Evolutionary conservation across 2,113 vertebrate genomes (phyloP), one percentile per base, ranked within the genome.

Genomic region (Tauraco erythrolophus): DNA sequence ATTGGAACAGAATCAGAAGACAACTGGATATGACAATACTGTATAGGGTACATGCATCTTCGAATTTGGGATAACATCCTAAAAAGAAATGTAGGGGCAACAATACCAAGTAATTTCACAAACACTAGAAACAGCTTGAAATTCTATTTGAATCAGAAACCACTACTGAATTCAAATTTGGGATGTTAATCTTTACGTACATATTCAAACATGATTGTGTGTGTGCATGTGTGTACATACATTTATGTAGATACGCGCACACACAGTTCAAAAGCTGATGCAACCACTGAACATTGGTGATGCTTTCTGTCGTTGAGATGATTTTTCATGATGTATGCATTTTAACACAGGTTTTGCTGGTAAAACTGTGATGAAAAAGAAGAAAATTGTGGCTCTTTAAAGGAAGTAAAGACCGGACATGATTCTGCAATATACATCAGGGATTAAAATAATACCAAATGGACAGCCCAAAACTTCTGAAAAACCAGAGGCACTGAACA

Each of bases 321-420:
- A 1, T 50, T 94, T 82, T 79, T 58, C 5, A 11, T 18, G 7
- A 53, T 0, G 0, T 41, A 21, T 27, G 21, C 13, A 21, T 66
- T 46, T 53, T 21, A 85, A 78, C 39, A 25, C 2, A n/a, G 6
- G 1, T 48, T 78, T 79, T 70, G 0, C 9, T 71, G 31, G 14
- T 14, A 68, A 91, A 72, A 37, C 9, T 39, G 7, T 57, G 57
- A 53, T 11, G 11, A 46, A 64, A 76, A 84, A 62, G 28, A 83
- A 61, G 53, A n/a, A 80, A 75, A 58, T 5, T 30, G 2, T 78
- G 3, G 2, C 4, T 25, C 41, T 77, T 45, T 50, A 46, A 79
- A 46, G 57, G 78, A 80, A 48, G 33, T 51, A 12, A 30, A 83
- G 18, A n/a, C 13, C 8, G 56, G 39, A 21, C 7, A n/a, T 9